Conservation (phyloP, 92 coral and sea anemone species). For the Porites lobata region DNA sequence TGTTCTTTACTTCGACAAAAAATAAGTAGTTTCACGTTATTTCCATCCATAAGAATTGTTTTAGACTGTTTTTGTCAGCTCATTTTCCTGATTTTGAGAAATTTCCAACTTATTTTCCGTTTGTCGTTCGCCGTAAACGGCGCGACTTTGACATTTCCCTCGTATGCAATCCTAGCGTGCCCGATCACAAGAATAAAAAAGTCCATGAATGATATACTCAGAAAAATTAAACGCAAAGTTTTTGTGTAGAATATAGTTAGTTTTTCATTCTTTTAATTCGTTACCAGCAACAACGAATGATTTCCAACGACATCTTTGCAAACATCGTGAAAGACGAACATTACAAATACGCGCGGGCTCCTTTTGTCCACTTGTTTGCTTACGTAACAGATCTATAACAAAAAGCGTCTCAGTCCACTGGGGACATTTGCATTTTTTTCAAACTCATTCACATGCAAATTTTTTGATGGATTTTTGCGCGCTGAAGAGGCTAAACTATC, state of each 20-base stretch:
- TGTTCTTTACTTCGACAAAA: no score
- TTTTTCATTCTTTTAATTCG: background rate
- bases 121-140: no score
- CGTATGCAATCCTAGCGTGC: background rate
- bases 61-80: no score
- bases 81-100: no score
- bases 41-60: no score
- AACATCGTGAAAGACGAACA: background rate
- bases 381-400: background rate
- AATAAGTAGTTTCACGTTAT: no score
- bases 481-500: background rate
- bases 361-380: conserved; percentile 5
- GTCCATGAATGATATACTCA: background rate
- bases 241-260: background rate
- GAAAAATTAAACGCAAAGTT: background rate
- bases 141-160: no score
- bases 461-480: background rate
- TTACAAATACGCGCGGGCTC: background rate
- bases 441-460: conserved; percentile 38
- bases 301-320: background rate
- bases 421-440: background rate
- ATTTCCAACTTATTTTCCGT: no score
- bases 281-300: background rate
- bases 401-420: background rate
- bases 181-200: background rate